A percentile compares a stretch with the other conserved stretches of the same genome.
Evolutionary conservation across 2,113 vertebrate species (phyloP).

Genomic region (Anoura caudifer): DNA sequence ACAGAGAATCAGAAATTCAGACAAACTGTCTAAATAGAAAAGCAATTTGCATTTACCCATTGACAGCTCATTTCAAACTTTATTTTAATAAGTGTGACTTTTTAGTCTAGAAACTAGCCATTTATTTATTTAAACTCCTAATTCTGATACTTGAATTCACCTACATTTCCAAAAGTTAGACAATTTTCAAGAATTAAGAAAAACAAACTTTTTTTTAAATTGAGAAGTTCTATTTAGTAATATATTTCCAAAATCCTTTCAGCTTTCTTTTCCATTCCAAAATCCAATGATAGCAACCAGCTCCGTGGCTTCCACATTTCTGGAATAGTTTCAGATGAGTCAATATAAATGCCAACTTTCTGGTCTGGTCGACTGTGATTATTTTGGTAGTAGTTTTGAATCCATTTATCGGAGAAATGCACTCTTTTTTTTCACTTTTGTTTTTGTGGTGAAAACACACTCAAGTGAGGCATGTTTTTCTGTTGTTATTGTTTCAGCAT

Average conservation of each 20-base stretch:
- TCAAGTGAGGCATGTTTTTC: conserved; percentile 34
- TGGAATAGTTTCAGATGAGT: conserved; percentile 38
- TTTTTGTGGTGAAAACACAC: conserved; percentile 26
- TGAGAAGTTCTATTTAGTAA: neutral
- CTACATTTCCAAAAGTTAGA: conserved; percentile 5
- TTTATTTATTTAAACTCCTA: neutral
- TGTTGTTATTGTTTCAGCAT: neutral
- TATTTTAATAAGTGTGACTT: neutral
- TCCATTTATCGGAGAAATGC: neutral
- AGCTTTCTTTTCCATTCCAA: conserved; percentile 25
- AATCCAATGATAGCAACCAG: conserved; percentile 48
- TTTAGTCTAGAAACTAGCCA: neutral
- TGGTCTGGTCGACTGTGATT: neutral
- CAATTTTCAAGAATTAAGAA: neutral
- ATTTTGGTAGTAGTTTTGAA: conserved; percentile 41
- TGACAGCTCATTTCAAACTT: neutral
- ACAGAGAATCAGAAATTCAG: neutral
- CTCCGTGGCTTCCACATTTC: conserved; percentile 40
- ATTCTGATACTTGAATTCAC: neutral
- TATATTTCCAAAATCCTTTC: conserved; percentile 36
- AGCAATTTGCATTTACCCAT: neutral
- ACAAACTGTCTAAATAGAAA: neutral
- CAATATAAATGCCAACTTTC: neutral
- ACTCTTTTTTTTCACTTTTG: neutral
- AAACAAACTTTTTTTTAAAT: neutral